Percentiles rank a stretch among this genome's conserved stretches.
These are phyloP conservation scores for Phytoseiulus persimilis DNA, from an alignment of 2,888 invertebrate species.

Conservation along the genomic window DNA sequence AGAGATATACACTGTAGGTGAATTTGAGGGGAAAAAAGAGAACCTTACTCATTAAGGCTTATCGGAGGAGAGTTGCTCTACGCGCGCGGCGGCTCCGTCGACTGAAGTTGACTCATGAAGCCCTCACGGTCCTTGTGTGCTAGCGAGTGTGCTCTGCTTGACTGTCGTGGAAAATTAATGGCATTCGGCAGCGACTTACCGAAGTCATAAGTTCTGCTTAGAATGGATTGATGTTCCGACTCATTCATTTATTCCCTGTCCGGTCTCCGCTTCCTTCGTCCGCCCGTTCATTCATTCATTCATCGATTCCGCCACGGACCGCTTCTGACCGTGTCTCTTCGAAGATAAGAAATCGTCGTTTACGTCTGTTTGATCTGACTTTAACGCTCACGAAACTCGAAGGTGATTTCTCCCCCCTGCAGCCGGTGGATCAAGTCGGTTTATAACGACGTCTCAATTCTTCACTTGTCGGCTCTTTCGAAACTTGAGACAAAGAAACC, in stretches of 20 bases:
- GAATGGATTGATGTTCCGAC: not conserved
- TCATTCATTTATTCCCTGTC: not conserved
- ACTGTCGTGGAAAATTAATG: not conserved
- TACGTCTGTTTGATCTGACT: not conserved
- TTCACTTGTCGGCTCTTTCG: not conserved
- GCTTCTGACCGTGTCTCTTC: not conserved
- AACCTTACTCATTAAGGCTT: not conserved
- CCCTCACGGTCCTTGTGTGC: not conserved
- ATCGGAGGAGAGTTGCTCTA: not conserved
- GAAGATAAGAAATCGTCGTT: not conserved
- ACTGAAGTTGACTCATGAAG: not conserved
- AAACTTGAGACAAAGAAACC: too few species aligned
- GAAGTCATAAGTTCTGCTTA: not conserved
- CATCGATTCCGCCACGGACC: not conserved
- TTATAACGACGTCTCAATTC: not conserved
- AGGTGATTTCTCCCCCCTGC: not conserved
- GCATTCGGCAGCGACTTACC: not conserved
- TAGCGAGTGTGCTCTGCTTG: conserved; percentile 5
- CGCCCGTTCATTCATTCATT: not conserved
- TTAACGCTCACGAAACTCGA: not conserved
- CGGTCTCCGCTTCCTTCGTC: not conserved
- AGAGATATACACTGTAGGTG: not conserved
- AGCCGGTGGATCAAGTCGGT: not conserved
- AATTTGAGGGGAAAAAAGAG: not conserved
- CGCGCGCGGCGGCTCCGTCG: not conserved